Conservation (phyloP, 2,797 vertebrate genomes). For the Pitangus sulphuratus region DNA sequence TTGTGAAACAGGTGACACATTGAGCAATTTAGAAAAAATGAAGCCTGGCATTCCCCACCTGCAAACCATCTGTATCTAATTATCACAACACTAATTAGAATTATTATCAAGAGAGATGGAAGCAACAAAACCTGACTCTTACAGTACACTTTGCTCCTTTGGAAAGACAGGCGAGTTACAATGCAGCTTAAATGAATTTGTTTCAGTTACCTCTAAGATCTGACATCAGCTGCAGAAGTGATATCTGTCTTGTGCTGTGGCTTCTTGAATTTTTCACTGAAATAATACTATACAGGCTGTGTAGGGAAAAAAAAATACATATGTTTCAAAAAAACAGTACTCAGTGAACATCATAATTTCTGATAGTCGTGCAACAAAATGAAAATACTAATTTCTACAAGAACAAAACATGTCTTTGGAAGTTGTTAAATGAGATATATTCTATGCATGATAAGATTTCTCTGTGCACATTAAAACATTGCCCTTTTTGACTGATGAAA, state of each 20-base stretch:
- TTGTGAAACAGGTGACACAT: neutral
- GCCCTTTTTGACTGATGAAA: constrained; percentile 23
- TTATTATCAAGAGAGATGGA: neutral
- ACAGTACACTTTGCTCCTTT: neutral
- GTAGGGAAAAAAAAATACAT: neutral
- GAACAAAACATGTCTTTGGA: neutral
- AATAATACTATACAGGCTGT: neutral
- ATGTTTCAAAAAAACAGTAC: neutral
- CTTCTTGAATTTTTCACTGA: constrained; percentile 1
- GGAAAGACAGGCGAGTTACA: neutral
- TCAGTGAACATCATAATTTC: neutral
- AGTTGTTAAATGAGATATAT: constrained; percentile 49
- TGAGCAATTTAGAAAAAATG: neutral
- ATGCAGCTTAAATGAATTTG: neutral
- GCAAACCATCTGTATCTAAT: neutral
- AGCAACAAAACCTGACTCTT: constrained; percentile 5
- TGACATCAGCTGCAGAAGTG: neutral
- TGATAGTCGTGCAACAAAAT: constrained; percentile 24
- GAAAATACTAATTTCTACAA: constrained; percentile 37
- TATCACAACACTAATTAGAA: constrained; percentile 31
- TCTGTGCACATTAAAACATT: constrained; percentile 26
- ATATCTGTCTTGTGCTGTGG: neutral
- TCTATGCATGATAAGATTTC: constrained; percentile 39
- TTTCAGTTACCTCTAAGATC: neutral
- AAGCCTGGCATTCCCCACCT: neutral